Evolutionary conservation across 2,797 vertebrate species (phyloP).

Genomic region (Lophotriccus pileatus): DNA sequence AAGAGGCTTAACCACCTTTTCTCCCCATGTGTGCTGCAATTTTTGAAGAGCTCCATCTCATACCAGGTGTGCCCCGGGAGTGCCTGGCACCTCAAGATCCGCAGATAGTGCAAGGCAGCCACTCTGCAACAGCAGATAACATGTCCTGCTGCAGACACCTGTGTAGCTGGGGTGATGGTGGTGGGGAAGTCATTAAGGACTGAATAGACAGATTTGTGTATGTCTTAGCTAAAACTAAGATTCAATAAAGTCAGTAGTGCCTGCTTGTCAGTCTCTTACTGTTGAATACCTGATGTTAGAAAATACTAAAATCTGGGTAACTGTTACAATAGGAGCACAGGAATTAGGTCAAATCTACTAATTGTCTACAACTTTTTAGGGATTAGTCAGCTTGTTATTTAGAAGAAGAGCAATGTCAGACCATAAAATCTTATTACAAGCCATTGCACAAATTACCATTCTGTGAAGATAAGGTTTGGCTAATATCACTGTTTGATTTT

Average conservation of each 20-base stretch:
- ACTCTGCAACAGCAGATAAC: background rate
- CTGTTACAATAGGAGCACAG: background rate
- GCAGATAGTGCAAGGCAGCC: rapidly evolving
- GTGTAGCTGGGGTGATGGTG: background rate
- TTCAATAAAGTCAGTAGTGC: background rate
- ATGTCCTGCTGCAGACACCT: background rate
- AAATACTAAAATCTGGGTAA: background rate
- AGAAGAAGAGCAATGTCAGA: background rate
- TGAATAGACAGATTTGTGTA: background rate
- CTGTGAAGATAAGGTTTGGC: background rate
- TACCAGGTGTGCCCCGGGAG: background rate
- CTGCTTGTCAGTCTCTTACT: background rate
- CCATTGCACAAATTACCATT: background rate
- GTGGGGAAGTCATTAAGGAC: background rate
- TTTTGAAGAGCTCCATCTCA: background rate
- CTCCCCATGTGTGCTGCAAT: rapidly evolving
- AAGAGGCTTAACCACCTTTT: background rate
- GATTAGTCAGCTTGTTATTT: background rate
- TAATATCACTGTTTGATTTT: background rate
- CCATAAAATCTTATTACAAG: background rate
- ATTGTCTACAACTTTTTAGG: background rate
- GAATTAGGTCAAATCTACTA: background rate
- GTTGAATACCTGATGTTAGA: background rate
- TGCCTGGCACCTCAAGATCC: rapidly evolving
- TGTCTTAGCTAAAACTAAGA: background rate